Conservation (phyloP, 2,113 vertebrate genomes). For the Lepus timidus region DNA sequence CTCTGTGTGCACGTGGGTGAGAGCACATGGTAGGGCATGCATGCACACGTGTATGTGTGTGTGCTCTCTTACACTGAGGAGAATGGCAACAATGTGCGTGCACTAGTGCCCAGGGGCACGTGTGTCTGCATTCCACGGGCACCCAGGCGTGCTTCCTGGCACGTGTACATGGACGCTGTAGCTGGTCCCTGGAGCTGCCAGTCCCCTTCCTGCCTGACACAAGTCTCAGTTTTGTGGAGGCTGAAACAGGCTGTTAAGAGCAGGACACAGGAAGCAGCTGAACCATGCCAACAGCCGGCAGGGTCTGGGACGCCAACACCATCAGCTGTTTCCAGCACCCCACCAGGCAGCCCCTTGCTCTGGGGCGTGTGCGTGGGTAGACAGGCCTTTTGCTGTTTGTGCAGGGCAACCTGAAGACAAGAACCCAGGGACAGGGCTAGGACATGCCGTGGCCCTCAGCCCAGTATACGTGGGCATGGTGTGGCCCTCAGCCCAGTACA, state of each 20-base stretch:
- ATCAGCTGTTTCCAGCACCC: background rate
- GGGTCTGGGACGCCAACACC: background rate
- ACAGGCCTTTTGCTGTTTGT: background rate
- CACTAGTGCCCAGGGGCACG: slow-evolving; percentile 59
- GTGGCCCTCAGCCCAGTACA: background rate
- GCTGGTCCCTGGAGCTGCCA: background rate
- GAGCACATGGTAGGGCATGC: slow-evolving; percentile 69
- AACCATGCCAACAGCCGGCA: background rate
- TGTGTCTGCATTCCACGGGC: slow-evolving; percentile 62
- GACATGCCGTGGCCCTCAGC: background rate
- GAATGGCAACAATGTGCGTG: slow-evolving; percentile 53
- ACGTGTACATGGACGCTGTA: background rate
- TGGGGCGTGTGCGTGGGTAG: background rate
- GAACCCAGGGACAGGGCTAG: background rate
- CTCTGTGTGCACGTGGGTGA: slow-evolving; percentile 73
- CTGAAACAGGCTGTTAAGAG: background rate
- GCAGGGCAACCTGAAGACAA: background rate
- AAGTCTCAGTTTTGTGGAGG: slow-evolving; percentile 30
- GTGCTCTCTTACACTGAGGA: slow-evolving; percentile 17
- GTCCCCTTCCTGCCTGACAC: slow-evolving; percentile 11
- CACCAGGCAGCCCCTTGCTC: background rate
- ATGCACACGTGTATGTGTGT: slow-evolving; percentile 53
- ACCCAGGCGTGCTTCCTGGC: slow-evolving; percentile 52
- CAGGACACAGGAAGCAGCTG: background rate
- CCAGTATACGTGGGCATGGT: background rate